Evolutionary conservation across 2,113 vertebrate species (phyloP).

Genomic region (Symphodus melops): DNA sequence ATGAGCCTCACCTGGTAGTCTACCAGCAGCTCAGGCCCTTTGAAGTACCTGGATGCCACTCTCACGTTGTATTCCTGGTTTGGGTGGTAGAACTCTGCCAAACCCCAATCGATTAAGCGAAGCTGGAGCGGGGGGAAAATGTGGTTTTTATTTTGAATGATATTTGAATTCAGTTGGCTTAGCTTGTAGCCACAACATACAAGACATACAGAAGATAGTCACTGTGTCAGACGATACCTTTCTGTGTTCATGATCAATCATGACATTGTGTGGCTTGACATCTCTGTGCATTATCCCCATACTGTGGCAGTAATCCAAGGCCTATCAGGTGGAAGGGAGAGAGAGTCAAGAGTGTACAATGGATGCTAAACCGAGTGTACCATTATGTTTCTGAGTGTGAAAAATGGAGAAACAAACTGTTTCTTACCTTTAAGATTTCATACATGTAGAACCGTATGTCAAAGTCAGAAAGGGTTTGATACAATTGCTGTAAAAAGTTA

Average conservation of each 20-base stretch:
- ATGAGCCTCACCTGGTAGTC: conserved; percentile 86
- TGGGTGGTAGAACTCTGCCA: conserved; percentile 91
- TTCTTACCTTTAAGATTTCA: conserved; percentile 89
- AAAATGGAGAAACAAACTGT: neutral
- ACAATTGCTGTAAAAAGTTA: conserved; percentile 83
- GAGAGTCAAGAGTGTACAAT: neutral
- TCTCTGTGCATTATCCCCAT: conserved; percentile 93
- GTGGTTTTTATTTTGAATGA: too few species aligned
- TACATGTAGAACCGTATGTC: conserved; percentile 94
- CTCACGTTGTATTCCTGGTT: conserved; percentile 91
- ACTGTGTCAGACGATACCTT: conserved; percentile 78
- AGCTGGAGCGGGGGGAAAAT: conserved; percentile 72
- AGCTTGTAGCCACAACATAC: neutral
- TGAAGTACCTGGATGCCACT: conserved; percentile 90
- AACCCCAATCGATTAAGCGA: conserved; percentile 90
- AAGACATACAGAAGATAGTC: neutral
- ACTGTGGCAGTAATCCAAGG: conserved; percentile 87
- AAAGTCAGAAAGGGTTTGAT: conserved; percentile 90
- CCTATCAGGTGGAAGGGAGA: conserved; percentile 49
- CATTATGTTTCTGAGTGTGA: neutral
- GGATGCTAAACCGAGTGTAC: neutral
- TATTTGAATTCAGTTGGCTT: too few species aligned
- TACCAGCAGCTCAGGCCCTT: conserved; percentile 89
- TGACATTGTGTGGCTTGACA: conserved; percentile 91
- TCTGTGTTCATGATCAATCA: conserved; percentile 92